Base-by-base conservation (phyloP, 2,113 vertebrate species). In the Lophochroa leadbeateri region DNA sequence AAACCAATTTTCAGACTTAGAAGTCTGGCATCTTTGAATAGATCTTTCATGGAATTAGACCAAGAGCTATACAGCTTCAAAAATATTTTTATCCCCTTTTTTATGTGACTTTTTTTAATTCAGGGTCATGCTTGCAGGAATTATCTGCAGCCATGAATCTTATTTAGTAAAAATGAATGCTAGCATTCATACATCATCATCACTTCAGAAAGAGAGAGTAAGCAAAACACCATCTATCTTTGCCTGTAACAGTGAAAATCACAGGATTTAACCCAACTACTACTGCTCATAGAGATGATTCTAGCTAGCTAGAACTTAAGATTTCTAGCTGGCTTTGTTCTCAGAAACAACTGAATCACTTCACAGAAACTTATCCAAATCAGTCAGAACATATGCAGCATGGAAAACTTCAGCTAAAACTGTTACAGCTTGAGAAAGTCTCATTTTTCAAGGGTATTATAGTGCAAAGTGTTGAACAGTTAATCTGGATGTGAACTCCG, bases 161-260 rank as follows among this genome's bases (percentile, higher is more conserved):
- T 74, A 79, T 67, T 93, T 71, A 78, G 88, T 55, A 91, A 95
- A 96, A 92, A 88, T 95, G 92, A 97, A 95, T 78, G 52, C 86
- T 86, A 71, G 72, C 83, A 92, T 88, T 96, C 82, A 92, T 93
- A 81, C n/a, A 94, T 88, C 92, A 82, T 84, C 92, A 93, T 74
- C 92, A 78, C 88, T 88, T 78, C 88, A 93, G 61, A 90, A 95
- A 65, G 46, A 76, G 28, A 90, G 76, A 95, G 92, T 92, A 93
- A 53, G 64, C 39, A 90, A 96, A 94, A 92, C 64, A 88, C 18
- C 68, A 95, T 90, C 55, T 58, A 88, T 95, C 95, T 92, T 31
- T 90, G 80, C 72, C 86, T 94, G 86, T 70, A 88, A 81, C 58
- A 93, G 57, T 44, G 50, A 91, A 86, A 95, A 88, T 68, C 76